Percentiles rank a stretch among this genome's conserved stretches.
These are phyloP conservation scores for Coregonus ussuriensis DNA, from an alignment of 2,797 vertebrate species.

Conservation along the genomic window DNA sequence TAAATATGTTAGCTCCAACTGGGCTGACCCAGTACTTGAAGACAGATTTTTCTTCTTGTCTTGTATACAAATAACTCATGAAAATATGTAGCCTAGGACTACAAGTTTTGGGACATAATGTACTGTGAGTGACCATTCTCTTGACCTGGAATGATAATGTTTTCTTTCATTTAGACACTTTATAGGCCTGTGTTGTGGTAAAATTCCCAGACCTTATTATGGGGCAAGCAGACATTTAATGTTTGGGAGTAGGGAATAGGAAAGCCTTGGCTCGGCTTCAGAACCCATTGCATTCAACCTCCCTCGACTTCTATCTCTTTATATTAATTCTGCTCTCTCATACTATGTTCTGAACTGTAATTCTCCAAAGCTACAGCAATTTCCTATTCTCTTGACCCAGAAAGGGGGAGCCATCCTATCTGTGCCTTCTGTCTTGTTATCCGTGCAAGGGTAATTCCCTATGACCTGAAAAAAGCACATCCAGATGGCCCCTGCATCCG, in stretches of 20 bases:
- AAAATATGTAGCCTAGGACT: neutral
- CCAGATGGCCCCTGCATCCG: slow-evolving; percentile 55
- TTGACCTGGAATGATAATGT: neutral
- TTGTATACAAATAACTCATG: neutral
- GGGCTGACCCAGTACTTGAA: neutral
- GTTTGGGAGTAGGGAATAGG: neutral
- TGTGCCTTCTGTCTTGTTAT: slow-evolving; percentile 52
- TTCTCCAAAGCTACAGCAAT: slow-evolving; percentile 43
- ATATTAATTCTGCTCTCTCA: slow-evolving; percentile 38
- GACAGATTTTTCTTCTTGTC: neutral
- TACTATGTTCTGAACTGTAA: slow-evolving; percentile 46
- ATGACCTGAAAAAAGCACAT: slow-evolving; percentile 45
- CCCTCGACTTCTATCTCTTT: slow-evolving; percentile 11
- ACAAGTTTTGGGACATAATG: neutral
- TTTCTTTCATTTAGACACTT: no score
- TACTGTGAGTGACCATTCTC: neutral
- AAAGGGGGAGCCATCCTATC: slow-evolving; percentile 48
- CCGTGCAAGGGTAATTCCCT: slow-evolving; percentile 43
- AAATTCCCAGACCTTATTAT: no score
- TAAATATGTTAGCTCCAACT: neutral
- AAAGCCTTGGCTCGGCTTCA: neutral
- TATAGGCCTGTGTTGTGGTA: no score
- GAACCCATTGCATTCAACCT: no score
- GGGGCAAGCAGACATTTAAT: no score
- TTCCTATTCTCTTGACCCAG: slow-evolving; percentile 57